Conservation (phyloP, 2,797 vertebrate species). For the Cuculus canorus region DNA sequence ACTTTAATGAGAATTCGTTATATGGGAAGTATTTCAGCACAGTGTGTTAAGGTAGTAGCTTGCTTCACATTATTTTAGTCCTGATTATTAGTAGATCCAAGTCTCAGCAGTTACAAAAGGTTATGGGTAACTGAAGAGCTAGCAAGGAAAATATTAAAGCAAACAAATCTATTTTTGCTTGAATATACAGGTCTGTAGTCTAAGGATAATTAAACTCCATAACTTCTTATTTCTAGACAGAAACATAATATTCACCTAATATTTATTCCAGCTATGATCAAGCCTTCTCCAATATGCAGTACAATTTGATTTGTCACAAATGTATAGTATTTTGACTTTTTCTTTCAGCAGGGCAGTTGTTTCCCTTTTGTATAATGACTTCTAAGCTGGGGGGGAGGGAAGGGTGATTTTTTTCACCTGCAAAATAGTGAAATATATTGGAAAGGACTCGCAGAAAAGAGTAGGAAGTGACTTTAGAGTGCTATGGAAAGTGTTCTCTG, state of each 20-base stretch:
- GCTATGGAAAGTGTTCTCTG: neutral
- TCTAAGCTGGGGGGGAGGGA: neutral
- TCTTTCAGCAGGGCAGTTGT: neutral
- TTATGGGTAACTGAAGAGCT: neutral
- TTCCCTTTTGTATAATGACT: neutral
- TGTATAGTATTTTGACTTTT: neutral
- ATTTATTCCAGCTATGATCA: neutral
- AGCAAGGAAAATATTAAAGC: neutral
- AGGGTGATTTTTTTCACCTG: fast-evolving
- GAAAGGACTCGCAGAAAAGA: neutral
- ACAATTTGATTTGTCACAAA: neutral
- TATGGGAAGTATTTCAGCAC: conserved; percentile 7
- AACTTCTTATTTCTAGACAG: neutral
- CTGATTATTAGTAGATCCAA: neutral
- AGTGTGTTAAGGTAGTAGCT: neutral
- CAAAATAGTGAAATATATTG: neutral
- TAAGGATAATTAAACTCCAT: neutral
- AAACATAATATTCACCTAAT: neutral
- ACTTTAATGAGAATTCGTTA: conserved; percentile 76
- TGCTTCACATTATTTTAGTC: neutral
- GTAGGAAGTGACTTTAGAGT: neutral
- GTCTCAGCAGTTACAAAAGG: neutral
- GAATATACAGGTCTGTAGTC: neutral
- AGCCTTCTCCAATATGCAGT: neutral
- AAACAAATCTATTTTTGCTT: neutral